Base-by-base conservation (phyloP, 2,888 invertebrate species). In the Ochropleura plecta region DNA sequence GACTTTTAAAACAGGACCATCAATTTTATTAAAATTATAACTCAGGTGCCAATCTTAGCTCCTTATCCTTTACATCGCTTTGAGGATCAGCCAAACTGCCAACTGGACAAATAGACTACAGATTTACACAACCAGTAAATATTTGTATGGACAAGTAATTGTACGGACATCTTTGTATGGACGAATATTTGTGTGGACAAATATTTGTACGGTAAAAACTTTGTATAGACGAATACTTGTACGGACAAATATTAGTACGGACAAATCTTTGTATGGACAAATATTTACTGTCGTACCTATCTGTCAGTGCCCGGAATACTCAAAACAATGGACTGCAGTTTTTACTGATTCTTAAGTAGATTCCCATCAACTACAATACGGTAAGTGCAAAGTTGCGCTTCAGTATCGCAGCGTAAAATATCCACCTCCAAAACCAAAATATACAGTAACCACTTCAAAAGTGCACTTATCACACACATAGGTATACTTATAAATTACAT, bases 391-490 rank as follows among this genome's bases (percentile, higher is more conserved):
- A 62, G 53, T 53, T 16, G 59, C 65, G n/a, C 44, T 4, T 78
- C 53, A 9, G 48, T 63, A 9, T 66, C 59, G 40, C 64, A 42
- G 44, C 60, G 48, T 10, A 70, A 44, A 40, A 12, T 64, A n/a
- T 81, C 48, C 46, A 9, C 12, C 18, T 66, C 48, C 42, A 60
- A 63, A 73, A 67, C 55, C n/a, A 66, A 67, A 3, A 73, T 55
- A n/a, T 10, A 73, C 5, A 66, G 7, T 72, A 2, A 75, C 12
- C 71, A 82, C 79, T 79, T 70, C 59, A 63, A 69, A 82, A 82
- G 68, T 80, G 76, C 67, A 63, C 55, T 62, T 82, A 82, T 76
- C 70, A 79, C 76, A 76, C 62, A 76, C 42, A 59, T 63, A 57
- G 14, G 6, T 68, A 70, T 51, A 40, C 18, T 62, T 57, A 57